Conservation (phyloP, 1,140 invertebrate genomes). For the Dufourea novaeangliae region DNA sequence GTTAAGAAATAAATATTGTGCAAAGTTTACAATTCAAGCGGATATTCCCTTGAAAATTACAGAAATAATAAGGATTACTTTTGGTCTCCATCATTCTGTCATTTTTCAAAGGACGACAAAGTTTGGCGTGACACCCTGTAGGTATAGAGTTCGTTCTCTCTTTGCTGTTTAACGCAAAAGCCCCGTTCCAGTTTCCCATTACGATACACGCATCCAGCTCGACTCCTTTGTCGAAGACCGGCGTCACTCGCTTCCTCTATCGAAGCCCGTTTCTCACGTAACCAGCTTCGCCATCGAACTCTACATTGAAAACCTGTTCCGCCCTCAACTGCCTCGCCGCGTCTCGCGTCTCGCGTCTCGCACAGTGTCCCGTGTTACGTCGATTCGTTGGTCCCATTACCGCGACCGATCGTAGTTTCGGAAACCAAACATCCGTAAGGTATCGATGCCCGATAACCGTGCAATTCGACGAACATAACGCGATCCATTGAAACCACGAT, state of each 20-base stretch:
- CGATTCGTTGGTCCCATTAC: conserved; percentile 19
- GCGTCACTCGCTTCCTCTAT: conserved; percentile 44
- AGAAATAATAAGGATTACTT: too few species aligned
- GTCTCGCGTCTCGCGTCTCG: background rate
- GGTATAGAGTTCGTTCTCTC: background rate
- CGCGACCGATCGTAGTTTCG: conserved; percentile 26
- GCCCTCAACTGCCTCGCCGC: background rate
- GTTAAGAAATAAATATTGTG: too few species aligned
- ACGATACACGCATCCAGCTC: conserved; percentile 36
- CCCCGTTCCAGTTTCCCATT: conserved; percentile 38
- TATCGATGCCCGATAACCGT: background rate
- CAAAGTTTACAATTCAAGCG: too few species aligned
- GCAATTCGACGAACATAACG: background rate
- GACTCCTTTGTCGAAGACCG: conserved; percentile 43
- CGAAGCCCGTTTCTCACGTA: conserved; percentile 31
- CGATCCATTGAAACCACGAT: background rate
- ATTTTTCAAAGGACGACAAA: background rate
- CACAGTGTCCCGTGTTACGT: too few species aligned
- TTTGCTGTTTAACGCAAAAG: background rate
- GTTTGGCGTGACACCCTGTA: conserved; percentile 9
- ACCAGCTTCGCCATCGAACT: conserved; percentile 8
- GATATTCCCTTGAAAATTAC: too few species aligned
- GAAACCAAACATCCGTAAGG: background rate
- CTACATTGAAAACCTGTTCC: conserved; percentile 6
- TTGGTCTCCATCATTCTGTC: too few species aligned